Evolutionary conservation across 2,113 vertebrate genomes (phyloP), one percentile per base, ranked within the genome.

Genomic region (Sinocyclocheilus grahami): DNA sequence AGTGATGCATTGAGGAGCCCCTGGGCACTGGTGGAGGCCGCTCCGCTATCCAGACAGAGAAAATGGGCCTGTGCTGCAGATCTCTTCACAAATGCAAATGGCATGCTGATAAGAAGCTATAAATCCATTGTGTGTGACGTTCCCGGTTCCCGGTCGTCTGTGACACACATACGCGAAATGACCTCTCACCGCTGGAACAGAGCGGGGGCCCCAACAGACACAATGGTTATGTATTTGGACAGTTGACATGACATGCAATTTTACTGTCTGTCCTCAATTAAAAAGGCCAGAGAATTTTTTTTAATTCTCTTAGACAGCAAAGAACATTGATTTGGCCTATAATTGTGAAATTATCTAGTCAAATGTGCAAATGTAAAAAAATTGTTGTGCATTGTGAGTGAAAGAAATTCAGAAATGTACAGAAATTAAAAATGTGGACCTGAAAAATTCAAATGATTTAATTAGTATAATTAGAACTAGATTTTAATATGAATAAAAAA

Each of bases 21-120:
- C 81, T 78, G 82, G 85, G 78, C 88, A 89, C 67, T 10, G 58
- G 39, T 71, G 37, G 53, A 55, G 79, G 79, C 33, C 27, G 48
- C 80, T 86, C 79, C 8, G 10, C 37, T 53, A 87, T 55, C 62
- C 24, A 46, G 58, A 74, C 69, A 51, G 84, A 58, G 69, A 71
- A 71, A 82, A 67, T 24, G 39, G 60, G 60, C 33, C 27, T 62
- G 37, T 87, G 84, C 76, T 82, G 27, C 74, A 75, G 87, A 86
- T 77, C 87, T 86, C 85, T 86, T 85, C 86, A 46, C 81, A 82
- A 76, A 90, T 90, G 87, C 77, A 89, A 90, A 90, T 84, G 46
- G 81, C 48, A 88, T 91, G 82, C 84, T 87, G 89, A 92, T 91
- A 84, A 87, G 86, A 76, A 37, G n/a, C 89, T 79, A 86, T 90